A percentile compares a stretch with the other conserved stretches of the same genome.
Conservation (phyloP, 2,888 invertebrate genomes). For the Sipha maydis region DNA sequence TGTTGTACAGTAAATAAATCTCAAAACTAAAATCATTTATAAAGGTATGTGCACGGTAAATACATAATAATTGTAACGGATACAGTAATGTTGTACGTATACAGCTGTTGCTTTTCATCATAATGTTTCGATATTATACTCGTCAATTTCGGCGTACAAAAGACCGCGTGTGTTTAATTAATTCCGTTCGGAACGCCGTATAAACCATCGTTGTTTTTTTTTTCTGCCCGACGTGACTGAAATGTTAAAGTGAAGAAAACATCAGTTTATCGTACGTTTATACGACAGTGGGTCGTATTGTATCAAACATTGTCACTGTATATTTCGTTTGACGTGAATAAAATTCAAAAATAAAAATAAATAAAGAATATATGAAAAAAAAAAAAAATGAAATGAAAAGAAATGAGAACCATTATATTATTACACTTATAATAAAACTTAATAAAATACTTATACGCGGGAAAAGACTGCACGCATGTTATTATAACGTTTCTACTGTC, state of each 20-base stretch:
- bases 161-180: neutral
- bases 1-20: no score
- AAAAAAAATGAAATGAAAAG: no score
- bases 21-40: no score
- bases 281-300: neutral
- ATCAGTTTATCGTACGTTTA: neutral
- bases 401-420: no score
- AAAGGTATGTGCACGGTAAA: no score
- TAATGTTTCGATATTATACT: neutral
- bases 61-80: no score
- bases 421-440: no score
- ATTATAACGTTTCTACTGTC: no score
- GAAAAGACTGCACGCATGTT: no score
- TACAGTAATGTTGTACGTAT: no score
- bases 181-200: neutral
- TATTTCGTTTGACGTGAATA: slow-evolving; percentile 12
- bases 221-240: neutral
- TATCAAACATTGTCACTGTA: neutral
- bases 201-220: neutral
- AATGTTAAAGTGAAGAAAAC: neutral
- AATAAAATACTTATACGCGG: no score
- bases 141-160: neutral
- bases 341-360: neutral
- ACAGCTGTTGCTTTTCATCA: no score
- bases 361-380: neutral